A percentile compares a stretch with the other conserved stretches of the same genome.
These are phyloP conservation scores for Harpagoxenus sublaevis DNA, from an alignment of 2,888 invertebrate species.

Conservation along the genomic window DNA sequence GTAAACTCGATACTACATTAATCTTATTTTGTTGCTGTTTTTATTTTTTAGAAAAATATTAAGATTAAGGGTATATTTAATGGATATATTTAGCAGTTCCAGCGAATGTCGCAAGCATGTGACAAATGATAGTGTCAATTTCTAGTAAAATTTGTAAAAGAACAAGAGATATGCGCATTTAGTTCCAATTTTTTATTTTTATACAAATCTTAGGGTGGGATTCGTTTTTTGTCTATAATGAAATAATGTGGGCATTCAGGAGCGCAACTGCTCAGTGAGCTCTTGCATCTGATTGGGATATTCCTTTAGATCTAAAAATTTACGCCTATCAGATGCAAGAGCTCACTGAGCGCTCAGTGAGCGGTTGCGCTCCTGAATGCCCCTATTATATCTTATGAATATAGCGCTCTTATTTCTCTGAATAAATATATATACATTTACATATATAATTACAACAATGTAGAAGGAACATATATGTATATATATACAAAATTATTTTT, in stretches of 20 bases:
- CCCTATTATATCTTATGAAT: neutral
- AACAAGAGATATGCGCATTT: neutral
- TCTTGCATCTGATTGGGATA: no score
- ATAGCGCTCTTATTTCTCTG: neutral
- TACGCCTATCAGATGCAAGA: no score
- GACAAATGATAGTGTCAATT: neutral
- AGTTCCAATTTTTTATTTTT: conserved; percentile 15
- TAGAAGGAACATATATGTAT: conserved; percentile 6
- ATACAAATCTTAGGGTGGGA: neutral
- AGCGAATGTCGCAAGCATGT: neutral
- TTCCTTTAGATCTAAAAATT: no score
- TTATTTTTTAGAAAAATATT: conserved; percentile 59
- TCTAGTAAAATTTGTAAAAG: neutral
- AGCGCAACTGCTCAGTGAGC: no score
- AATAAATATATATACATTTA: neutral
- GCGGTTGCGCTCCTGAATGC: no score
- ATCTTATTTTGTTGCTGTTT: conserved; percentile 68
- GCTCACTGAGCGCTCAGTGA: no score
- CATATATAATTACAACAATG: conserved; percentile 13
- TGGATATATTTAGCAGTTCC: neutral
- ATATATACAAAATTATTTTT: conserved; percentile 3
- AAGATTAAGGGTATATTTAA: conserved; percentile 53
- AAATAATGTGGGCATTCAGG: no score
- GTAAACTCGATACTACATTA: conserved; percentile 52
- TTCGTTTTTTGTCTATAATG: neutral